Percentiles rank a stretch among this genome's conserved stretches.
Conservation (phyloP, 2,797 vertebrate genomes). For the Cuniculus paca region DNA sequence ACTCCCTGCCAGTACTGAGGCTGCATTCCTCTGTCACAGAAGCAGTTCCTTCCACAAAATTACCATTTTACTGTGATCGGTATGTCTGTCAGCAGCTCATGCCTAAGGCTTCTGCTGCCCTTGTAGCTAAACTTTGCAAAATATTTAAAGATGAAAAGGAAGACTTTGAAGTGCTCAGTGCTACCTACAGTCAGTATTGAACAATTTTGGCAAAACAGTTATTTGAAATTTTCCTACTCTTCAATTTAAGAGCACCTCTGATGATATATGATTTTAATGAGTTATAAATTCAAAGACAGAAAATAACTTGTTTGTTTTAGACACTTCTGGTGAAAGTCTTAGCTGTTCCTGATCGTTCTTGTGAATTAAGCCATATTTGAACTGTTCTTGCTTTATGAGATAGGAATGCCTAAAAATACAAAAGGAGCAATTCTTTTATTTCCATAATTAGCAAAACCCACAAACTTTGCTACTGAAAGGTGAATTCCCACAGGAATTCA, state of each 20-base stretch:
- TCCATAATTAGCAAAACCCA: conserved; percentile 73
- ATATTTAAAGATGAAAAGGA: conserved; percentile 63
- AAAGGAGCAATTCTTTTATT: conserved; percentile 13
- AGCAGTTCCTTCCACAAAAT: conserved; percentile 55
- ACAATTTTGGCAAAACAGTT: conserved; percentile 27
- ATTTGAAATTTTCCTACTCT: conserved; percentile 58
- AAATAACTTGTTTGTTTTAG: conserved; percentile 48
- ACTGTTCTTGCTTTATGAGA: not conserved
- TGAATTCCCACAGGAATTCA: conserved; percentile 70
- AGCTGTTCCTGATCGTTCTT: not conserved
- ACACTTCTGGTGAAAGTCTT: not conserved
- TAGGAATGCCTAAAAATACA: conserved; percentile 42
- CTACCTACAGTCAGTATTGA: not conserved
- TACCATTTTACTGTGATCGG: conserved; percentile 55
- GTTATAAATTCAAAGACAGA: conserved; percentile 58
- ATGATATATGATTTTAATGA: conserved; percentile 58
- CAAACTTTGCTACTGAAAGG: not conserved
- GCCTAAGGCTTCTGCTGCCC: conserved; percentile 63
- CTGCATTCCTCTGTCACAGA: conserved; percentile 12
- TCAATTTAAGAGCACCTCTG: conserved; percentile 59
- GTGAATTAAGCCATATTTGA: conserved; percentile 47
- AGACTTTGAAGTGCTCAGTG: conserved; percentile 51
- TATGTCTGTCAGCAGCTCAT: conserved; percentile 68
- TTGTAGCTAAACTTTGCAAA: conserved; percentile 69
- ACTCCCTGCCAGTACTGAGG: not conserved